These are phyloP conservation scores for Mylabris sibirica DNA, from an alignment of 2,888 invertebrate species.

Conservation along the genomic window DNA sequence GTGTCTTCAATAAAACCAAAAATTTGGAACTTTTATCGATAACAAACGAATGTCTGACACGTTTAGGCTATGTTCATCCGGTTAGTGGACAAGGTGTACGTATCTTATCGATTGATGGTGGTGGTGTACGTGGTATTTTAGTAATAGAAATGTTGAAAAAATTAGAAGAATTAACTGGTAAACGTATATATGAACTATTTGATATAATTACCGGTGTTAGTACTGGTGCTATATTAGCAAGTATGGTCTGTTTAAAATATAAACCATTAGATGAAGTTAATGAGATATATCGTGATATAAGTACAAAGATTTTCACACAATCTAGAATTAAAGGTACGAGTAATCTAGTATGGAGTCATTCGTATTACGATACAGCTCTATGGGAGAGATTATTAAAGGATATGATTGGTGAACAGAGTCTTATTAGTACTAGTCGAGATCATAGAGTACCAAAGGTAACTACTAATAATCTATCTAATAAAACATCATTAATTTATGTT, in stretches of 20 bases:
- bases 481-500: neutral
- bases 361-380: constrained; percentile 85
- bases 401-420: constrained; percentile 68
- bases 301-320: constrained; percentile 72
- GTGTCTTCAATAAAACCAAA: constrained; percentile 62
- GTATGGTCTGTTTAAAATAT: constrained; percentile 64
- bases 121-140: constrained; percentile 87
- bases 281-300: constrained; percentile 67
- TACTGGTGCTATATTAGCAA: constrained; percentile 81
- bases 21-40: constrained; percentile 56
- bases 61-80: constrained; percentile 76
- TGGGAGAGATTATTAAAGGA: constrained; percentile 82
- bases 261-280: constrained; percentile 69
- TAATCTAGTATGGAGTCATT: constrained; percentile 82
- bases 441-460: constrained; percentile 66
- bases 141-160: constrained; percentile 83
- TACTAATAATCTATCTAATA: neutral
- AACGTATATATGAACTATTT: constrained; percentile 78
- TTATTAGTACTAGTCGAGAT: constrained; percentile 68
- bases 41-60: constrained; percentile 67
- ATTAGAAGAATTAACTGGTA: constrained; percentile 76
- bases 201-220: constrained; percentile 88
- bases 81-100: constrained; percentile 77
- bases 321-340: constrained; percentile 74
- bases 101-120: constrained; percentile 88